A percentile compares a stretch with the other conserved stretches of the same genome.
phyloP scores from a whole-genome alignment of 2,797 vertebrate genomes.

The Columba guinea region DNA sequence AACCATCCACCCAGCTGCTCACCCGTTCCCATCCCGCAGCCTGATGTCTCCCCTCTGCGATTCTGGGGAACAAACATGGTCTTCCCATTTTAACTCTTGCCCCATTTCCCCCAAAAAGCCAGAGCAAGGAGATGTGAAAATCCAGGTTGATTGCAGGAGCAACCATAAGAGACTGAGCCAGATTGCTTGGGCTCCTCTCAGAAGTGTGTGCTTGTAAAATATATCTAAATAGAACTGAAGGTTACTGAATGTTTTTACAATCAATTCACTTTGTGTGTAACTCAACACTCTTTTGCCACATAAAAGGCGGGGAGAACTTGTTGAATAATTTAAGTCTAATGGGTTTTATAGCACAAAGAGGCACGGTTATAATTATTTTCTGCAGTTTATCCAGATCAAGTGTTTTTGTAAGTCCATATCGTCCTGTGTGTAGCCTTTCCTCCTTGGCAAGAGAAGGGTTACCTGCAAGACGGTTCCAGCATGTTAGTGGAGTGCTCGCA shows the following conservation, averaged over 20 bases:
- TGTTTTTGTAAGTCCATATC: neutral
- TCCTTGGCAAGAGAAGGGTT: constrained; percentile 26
- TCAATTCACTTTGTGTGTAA: constrained; percentile 11
- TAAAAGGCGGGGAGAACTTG: neutral
- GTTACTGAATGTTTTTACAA: neutral
- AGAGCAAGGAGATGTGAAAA: neutral
- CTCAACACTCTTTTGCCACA: neutral
- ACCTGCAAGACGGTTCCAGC: constrained; percentile 97
- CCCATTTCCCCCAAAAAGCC: neutral
- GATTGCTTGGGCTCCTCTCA: neutral
- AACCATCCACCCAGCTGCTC: neutral
- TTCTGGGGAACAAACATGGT: neutral
- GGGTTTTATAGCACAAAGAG: neutral
- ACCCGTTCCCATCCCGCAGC: neutral
- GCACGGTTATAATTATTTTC: neutral
- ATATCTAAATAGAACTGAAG: neutral
- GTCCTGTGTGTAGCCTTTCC: neutral
- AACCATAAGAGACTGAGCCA: neutral
- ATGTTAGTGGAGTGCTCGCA: constrained; percentile 92
- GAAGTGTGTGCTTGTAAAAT: neutral
- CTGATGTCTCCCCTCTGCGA: neutral
- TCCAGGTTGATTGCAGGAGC: neutral
- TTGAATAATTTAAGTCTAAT: constrained; percentile 39
- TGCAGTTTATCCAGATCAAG: neutral
- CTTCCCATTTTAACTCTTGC: neutral